A percentile compares a stretch with the other conserved stretches of the same genome.
These are phyloP conservation scores for Murina feae DNA, from an alignment of 2,113 vertebrate species.

Conservation along the genomic window DNA sequence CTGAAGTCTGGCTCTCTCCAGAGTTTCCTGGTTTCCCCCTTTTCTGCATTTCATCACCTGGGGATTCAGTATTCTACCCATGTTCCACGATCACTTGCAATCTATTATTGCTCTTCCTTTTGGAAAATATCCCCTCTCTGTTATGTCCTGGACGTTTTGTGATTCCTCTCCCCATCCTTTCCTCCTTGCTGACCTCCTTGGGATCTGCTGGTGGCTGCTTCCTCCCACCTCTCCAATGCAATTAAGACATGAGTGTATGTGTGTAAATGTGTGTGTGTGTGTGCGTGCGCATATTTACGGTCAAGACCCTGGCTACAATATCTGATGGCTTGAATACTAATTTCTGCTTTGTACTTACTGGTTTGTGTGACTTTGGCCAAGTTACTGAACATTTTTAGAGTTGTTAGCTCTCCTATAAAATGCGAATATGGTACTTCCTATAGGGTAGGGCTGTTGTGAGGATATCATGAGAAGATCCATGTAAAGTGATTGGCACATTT, in stretches of 20 bases:
- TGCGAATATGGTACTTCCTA: neutral
- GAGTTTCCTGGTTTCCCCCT: neutral
- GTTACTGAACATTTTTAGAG: neutral
- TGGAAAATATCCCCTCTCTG: neutral
- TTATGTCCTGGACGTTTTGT: neutral
- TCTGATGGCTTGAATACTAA: neutral
- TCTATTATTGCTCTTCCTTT: neutral
- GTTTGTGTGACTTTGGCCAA: neutral
- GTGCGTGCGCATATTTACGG: accelerated
- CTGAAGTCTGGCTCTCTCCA: neutral
- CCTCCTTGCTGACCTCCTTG: neutral
- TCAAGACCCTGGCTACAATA: neutral
- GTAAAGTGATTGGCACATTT: accelerated
- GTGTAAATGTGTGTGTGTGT: neutral
- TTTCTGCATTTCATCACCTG: accelerated
- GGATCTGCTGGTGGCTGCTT: neutral
- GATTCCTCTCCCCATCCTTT: neutral
- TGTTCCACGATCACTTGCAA: accelerated
- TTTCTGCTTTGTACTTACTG: neutral
- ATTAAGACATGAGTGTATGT: neutral
- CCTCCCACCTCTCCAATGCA: neutral
- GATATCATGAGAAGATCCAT: neutral
- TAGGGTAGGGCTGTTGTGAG: neutral
- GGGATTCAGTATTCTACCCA: neutral
- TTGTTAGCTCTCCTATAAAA: neutral